Evolutionary conservation across 2,888 invertebrate genomes (phyloP).

Genomic region (Andrena chrysosceles): DNA sequence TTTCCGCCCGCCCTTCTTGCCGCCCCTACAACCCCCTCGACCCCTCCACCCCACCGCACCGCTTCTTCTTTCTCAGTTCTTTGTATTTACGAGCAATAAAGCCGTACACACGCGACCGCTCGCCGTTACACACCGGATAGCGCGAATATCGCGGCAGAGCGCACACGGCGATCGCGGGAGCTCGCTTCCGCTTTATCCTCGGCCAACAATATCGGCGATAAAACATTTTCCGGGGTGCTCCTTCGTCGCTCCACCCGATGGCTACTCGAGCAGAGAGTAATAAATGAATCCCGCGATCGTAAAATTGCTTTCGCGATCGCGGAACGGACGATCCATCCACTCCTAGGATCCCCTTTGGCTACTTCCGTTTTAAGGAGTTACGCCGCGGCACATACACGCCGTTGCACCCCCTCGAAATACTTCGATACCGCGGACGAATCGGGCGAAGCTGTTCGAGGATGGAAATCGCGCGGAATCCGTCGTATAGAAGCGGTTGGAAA

Average conservation of each 20-base stretch:
- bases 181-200: constrained; percentile 49
- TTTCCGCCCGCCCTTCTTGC: neutral
- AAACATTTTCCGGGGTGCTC: constrained; percentile 49
- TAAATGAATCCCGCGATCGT: constrained; percentile 60
- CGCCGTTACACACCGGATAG: constrained; percentile 44
- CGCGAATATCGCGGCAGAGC: constrained; percentile 55
- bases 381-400: neutral
- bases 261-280: constrained; percentile 54
- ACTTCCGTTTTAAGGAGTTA: constrained; percentile 3
- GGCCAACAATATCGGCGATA: constrained; percentile 59
- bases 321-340: constrained; percentile 18
- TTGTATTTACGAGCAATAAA: constrained; percentile 68
- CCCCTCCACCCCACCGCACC: neutral
- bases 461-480: neutral
- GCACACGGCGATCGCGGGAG: constrained; percentile 40
- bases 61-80: constrained; percentile 46
- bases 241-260: constrained; percentile 31
- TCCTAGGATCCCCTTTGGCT: neutral
- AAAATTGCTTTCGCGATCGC: constrained; percentile 45
- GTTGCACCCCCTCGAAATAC: neutral
- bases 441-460: neutral
- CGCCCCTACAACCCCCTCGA: neutral
- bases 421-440: neutral
- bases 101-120: constrained; percentile 46
- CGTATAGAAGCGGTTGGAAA: neutral